phyloP scores from a whole-genome alignment of 2,888 invertebrate genomes.

The Nephrotoma guestfalica region DNA sequence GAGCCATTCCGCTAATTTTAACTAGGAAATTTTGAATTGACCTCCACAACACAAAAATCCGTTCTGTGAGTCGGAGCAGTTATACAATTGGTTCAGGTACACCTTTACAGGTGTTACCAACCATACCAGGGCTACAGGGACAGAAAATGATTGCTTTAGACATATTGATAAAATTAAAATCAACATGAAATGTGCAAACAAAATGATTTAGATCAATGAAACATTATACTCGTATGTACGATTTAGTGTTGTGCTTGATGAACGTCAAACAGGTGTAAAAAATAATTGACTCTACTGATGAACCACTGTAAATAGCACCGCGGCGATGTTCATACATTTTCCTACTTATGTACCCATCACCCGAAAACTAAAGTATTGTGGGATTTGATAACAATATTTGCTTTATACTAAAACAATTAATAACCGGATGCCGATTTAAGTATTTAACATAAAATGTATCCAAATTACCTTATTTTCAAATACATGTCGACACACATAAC shows the following conservation, averaged over 20 bases:
- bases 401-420: background rate
- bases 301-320: background rate
- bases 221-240: no score
- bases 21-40: no score
- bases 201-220: no score
- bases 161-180: no score
- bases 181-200: no score
- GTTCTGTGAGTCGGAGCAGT: no score
- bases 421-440: background rate
- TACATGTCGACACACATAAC: slow-evolving; percentile 72
- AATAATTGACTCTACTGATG: background rate
- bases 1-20: no score
- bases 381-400: background rate
- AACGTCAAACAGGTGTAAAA: background rate
- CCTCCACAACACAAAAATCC: no score
- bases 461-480: slow-evolving; percentile 63
- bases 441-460: slow-evolving; percentile 1
- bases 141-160: no score
- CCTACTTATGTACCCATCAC: background rate
- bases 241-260: background rate
- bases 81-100: no score
- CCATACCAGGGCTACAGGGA: no score
- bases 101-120: no score
- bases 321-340: background rate
- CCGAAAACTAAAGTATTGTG: background rate